Evolutionary conservation across 2,888 invertebrate genomes (phyloP), one percentile per base, ranked within the genome.

Genomic region (Tenthredo distinguenda): DNA sequence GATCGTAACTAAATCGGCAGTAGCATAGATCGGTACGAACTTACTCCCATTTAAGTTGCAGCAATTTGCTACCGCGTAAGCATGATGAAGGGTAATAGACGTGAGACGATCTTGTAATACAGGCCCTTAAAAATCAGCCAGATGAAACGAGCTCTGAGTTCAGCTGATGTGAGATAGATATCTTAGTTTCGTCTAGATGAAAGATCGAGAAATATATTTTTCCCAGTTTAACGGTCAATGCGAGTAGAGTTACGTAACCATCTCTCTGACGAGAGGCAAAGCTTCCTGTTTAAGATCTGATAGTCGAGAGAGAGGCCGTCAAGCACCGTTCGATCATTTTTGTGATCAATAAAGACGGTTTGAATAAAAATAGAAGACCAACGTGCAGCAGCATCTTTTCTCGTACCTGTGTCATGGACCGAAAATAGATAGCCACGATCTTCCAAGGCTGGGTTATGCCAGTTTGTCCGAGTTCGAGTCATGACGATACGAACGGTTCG

Each of bases 361-460:
- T 34, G 10, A 31, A n/a, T 0, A 15, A 74, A n/a, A 43, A 21
- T 77, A 10, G 18, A 77, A 74, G 5, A 76, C 10, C n/a, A 50
- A 58, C 34, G 34, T 58, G 34, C 77, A 79, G n/a, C 18, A 37
- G 58, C 34, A n/a, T 79, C 18, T 55, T 79, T 79, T 79, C 55
- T 55, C 10, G 62, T 12, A 79, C 58, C 77, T 77, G 34, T 34
- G 77, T 79, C 77, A 55, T 79, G 58, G 55, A 79, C 77, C 77
- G 34, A 58, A 79, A 79, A 79, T 79, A 79, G n/a, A 47, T 58
- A 18, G 18, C 58, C 34, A 34, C 34, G 58, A 55, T 55, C 34
- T 9, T 55, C 77, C 18, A 31, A 58, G 58, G 55, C 34, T 37
- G 7, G n/a, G 18, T 26, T 26, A 26, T 26, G 26, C 26, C 26